phyloP scores from a whole-genome alignment of 2,113 vertebrate species.

The Cyprinodon tularosa region DNA sequence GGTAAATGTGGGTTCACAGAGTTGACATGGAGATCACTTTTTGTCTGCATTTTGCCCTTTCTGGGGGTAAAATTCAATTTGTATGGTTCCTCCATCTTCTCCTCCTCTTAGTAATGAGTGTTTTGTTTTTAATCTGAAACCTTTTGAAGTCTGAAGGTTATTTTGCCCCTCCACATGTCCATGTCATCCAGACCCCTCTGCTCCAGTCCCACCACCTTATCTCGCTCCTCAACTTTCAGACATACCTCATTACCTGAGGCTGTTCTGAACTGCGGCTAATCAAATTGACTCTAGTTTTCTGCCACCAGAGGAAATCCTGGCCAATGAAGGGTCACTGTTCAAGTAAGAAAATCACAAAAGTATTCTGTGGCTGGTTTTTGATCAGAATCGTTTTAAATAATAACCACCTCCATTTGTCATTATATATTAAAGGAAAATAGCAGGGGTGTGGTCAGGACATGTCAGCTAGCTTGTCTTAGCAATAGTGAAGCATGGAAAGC shows the following conservation, averaged over 20 bases:
- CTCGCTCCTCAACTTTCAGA: constrained; percentile 72
- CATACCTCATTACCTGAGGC: constrained; percentile 80
- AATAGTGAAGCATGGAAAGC: no score
- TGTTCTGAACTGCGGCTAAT: constrained; percentile 70
- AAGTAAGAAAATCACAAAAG: constrained; percentile 6
- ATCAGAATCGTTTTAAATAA: background rate
- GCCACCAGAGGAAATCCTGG: constrained; percentile 52
- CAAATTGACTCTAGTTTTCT: constrained; percentile 76
- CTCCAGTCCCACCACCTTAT: constrained; percentile 54
- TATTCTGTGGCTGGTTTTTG: background rate
- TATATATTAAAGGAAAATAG: no score
- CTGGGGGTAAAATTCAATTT: constrained; percentile 73
- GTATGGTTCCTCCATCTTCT: constrained; percentile 53
- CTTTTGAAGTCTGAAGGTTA: constrained; percentile 79
- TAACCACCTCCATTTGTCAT: background rate
- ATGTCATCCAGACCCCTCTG: constrained; percentile 35
- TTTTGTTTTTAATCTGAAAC: constrained; percentile 71
- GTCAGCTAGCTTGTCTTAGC: no score
- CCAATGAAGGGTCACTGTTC: constrained; percentile 66
- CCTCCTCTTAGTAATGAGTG: constrained; percentile 62
- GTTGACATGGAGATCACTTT: constrained; percentile 76
- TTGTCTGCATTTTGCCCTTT: constrained; percentile 67
- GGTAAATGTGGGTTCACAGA: constrained; percentile 78
- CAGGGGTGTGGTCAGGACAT: no score
- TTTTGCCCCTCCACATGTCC: constrained; percentile 47